Evolutionary conservation across 1,140 invertebrate species (phyloP).

Genomic region (Wiebesia pumilae): DNA sequence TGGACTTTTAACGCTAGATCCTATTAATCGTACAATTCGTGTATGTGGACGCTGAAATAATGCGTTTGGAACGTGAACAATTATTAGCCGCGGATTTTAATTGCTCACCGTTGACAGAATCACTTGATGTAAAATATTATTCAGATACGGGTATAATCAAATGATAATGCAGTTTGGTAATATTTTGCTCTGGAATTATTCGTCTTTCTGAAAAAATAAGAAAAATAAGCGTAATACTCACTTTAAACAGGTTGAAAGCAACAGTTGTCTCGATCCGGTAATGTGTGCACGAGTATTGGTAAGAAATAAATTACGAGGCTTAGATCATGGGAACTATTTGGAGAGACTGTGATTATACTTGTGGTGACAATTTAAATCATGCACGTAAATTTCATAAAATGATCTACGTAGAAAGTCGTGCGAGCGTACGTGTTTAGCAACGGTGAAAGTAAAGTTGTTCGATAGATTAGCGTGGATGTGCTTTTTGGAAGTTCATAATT

Average conservation of each 20-base stretch:
- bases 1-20: neutral
- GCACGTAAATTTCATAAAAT: neutral
- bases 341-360: slow-evolving; percentile 29
- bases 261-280: neutral
- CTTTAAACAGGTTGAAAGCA: neutral
- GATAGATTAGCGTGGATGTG: neutral
- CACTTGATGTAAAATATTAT: neutral
- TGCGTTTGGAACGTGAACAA: neutral
- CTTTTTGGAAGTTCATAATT: neutral
- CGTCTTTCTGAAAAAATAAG: neutral
- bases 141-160: neutral
- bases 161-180: neutral
- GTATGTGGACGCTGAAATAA: neutral
- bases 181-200: neutral
- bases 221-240: neutral
- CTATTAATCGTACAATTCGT: neutral
- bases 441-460: slow-evolving; percentile 35
- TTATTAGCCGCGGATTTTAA: neutral
- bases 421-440: neutral
- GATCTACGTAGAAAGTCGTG: slow-evolving; percentile 39
- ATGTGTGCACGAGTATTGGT: neutral
- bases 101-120: neutral
- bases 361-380: slow-evolving; percentile 49
- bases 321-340: slow-evolving; percentile 8
- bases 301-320: slow-evolving; percentile 1